Percentiles rank a stretch among this genome's conserved stretches.
Conservation (phyloP, 2,797 vertebrate species). For the Carapus acus region DNA sequence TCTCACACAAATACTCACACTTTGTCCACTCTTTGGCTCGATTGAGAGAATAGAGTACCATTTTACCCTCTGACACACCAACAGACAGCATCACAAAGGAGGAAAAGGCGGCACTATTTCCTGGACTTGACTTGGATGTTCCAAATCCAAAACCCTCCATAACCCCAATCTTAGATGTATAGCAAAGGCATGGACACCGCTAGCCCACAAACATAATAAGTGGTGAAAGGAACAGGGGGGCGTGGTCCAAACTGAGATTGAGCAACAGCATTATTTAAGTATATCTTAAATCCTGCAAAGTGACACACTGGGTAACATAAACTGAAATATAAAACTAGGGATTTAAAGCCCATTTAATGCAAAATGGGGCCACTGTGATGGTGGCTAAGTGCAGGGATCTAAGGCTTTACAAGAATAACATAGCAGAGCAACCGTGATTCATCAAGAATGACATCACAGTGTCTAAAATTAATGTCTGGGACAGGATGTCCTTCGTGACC, state of each 20-base stretch:
- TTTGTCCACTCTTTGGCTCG: slow-evolving; percentile 32
- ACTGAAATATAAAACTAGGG: too few relatives aligned
- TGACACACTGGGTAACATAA: too few relatives aligned
- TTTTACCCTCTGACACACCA: slow-evolving; percentile 39
- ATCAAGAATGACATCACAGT: slow-evolving; percentile 25
- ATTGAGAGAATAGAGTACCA: slow-evolving; percentile 28
- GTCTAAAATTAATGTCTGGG: slow-evolving; percentile 21
- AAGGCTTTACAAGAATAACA: not conserved
- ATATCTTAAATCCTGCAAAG: too few relatives aligned
- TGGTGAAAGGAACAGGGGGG: slow-evolving; percentile 9
- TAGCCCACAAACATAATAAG: slow-evolving; percentile 18
- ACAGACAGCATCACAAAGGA: slow-evolving; percentile 37
- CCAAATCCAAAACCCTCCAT: slow-evolving; percentile 11
- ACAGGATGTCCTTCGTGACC: slow-evolving; percentile 42
- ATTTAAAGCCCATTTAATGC: too few relatives aligned
- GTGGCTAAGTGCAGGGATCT: too few relatives aligned
- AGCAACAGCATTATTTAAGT: not conserved
- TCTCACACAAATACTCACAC: slow-evolving; percentile 12
- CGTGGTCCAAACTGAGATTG: slow-evolving; percentile 2
- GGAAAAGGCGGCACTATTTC: slow-evolving; percentile 45
- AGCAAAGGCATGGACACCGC: slow-evolving; percentile 28
- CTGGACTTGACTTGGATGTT: slow-evolving; percentile 14
- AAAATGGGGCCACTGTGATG: too few relatives aligned
- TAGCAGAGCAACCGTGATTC: not conserved
- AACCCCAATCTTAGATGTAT: slow-evolving; percentile 14